Percentiles rank a stretch among this genome's conserved stretches.
phyloP scores from a whole-genome alignment of 2,888 invertebrate species.

The Galerucella nymphaeae region DNA sequence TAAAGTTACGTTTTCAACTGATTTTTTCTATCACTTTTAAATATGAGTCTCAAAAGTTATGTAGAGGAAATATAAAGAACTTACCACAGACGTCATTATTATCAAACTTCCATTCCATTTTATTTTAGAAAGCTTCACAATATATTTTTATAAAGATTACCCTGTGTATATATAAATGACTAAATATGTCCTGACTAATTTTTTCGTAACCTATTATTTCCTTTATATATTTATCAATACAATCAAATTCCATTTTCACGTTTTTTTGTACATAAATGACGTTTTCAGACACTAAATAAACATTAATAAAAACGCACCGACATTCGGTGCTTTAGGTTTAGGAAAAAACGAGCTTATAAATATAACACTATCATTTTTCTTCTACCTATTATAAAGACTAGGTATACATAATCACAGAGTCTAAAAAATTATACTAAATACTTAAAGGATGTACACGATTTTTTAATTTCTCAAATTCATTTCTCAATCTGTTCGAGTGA shows the following conservation, averaged over 20 bases:
- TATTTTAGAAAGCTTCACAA: too few relatives aligned
- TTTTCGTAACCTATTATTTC: too few relatives aligned
- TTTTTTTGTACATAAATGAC: not conserved
- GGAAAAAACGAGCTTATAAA: constrained; percentile 52
- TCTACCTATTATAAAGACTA: constrained; percentile 59
- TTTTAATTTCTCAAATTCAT: not conserved
- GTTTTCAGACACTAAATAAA: constrained; percentile 2
- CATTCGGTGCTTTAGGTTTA: constrained; percentile 14
- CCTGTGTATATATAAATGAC: too few relatives aligned
- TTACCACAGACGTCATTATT: too few relatives aligned
- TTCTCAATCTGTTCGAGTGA: constrained; percentile 24
- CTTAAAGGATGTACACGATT: constrained; percentile 46
- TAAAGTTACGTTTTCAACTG: too few relatives aligned
- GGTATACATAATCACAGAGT: constrained; percentile 64
- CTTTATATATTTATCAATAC: too few relatives aligned
- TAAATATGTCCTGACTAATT: too few relatives aligned
- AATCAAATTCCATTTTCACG: not conserved
- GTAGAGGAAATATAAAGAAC: too few relatives aligned
- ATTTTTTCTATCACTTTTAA: too few relatives aligned
- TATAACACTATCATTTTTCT: constrained; percentile 53
- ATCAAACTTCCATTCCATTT: too few relatives aligned
- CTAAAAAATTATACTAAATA: constrained; percentile 57
- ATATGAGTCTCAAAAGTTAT: too few relatives aligned
- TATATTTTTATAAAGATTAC: too few relatives aligned
- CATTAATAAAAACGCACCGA: constrained; percentile 8